Evolutionary conservation across 2,113 vertebrate species (phyloP).

Genomic region (Edolisoma coerulescens): DNA sequence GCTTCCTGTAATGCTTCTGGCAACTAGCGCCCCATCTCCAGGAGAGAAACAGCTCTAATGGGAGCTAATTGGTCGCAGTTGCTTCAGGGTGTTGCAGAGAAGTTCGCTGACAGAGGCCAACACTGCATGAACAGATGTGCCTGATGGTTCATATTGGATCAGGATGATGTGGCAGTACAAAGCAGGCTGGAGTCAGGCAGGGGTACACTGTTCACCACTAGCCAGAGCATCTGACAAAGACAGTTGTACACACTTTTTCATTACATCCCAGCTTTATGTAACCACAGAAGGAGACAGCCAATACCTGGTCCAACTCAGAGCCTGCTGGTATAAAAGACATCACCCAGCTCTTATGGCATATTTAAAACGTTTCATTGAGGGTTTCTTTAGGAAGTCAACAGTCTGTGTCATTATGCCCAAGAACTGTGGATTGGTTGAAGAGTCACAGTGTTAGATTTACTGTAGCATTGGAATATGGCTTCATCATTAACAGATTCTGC

Average conservation of each 20-base stretch:
- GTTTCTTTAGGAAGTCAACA: neutral
- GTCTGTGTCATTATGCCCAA: accelerated
- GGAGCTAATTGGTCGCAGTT: neutral
- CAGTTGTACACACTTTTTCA: neutral
- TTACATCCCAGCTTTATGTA: neutral
- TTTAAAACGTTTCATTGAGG: neutral
- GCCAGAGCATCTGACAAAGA: neutral
- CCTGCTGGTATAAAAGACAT: neutral
- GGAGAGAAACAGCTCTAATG: neutral
- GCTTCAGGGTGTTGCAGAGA: neutral
- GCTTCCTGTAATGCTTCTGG: neutral
- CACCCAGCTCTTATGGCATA: neutral
- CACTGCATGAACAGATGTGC: neutral
- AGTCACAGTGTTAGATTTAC: neutral
- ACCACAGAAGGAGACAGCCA: neutral
- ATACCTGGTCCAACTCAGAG: neutral
- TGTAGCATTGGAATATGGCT: neutral
- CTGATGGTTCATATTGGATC: neutral
- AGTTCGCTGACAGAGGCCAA: neutral
- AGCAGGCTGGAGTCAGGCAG: neutral
- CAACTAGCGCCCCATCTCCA: neutral
- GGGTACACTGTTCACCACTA: neutral
- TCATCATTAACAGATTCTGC: neutral
- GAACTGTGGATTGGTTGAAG: neutral
- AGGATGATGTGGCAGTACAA: neutral